Percentiles rank a stretch among this genome's conserved stretches.
Evolutionary conservation across 2,888 invertebrate genomes (phyloP).

Genomic region (Eubasilissa splendida): DNA sequence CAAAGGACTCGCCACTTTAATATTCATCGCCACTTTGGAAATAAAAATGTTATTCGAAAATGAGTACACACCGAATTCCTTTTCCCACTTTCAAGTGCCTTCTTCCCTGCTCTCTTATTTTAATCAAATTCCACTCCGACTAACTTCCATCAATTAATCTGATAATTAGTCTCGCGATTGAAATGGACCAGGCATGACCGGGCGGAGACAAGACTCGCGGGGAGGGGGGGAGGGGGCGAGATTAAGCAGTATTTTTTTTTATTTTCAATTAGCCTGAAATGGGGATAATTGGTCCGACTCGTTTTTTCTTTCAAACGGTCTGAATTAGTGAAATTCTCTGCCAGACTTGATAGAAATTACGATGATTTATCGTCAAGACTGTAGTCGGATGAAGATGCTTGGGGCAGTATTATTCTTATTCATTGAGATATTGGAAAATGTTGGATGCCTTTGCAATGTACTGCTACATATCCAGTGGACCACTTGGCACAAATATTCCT

Average conservation of each 20-base stretch:
- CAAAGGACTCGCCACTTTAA: conserved; percentile 34
- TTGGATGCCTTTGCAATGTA: too few species aligned
- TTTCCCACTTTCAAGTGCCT: conserved; percentile 3
- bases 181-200: conserved; percentile 43
- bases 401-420: not conserved
- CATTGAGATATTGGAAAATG: not conserved
- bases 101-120: conserved; percentile 46
- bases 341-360: conserved; percentile 6
- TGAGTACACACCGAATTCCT: not conserved
- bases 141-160: conserved; percentile 58
- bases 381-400: too few species aligned
- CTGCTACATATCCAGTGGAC: too few species aligned
- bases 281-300: conserved; percentile 50
- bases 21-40: conserved; percentile 30
- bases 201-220: conserved; percentile 13
- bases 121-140: conserved; percentile 54
- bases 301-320: conserved; percentile 20
- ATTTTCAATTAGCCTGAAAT: conserved; percentile 55
- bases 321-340: conserved; percentile 26
- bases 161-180: conserved; percentile 57
- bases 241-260: conserved; percentile 54
- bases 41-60: conserved; percentile 9
- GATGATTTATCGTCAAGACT: conserved; percentile 18
- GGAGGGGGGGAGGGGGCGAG: conserved; percentile 47
- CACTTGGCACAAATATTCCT: too few species aligned